A percentile compares a stretch with the other conserved stretches of the same genome.
Evolutionary conservation across 2,797 vertebrate genomes (phyloP).

Genomic region (Parauchenoglanis punctatus): DNA sequence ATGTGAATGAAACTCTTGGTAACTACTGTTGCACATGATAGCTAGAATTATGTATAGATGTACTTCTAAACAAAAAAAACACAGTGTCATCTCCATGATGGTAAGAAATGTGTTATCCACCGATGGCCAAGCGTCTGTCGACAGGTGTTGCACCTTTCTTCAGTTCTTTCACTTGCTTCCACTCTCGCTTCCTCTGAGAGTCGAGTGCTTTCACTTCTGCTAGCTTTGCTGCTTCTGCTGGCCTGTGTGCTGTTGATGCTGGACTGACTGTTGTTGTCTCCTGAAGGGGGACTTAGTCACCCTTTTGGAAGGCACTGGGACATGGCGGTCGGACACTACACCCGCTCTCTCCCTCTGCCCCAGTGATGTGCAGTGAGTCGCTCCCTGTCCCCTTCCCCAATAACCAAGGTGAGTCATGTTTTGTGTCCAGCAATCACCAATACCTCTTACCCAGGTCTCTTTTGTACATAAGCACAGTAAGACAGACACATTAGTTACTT

Average conservation of each 20-base stretch:
- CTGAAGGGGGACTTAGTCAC: conserved; percentile 73
- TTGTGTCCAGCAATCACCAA: not conserved
- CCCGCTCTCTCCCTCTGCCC: conserved; percentile 63
- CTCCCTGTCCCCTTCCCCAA: conserved; percentile 10
- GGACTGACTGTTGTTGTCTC: conserved; percentile 74
- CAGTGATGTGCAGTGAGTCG: not conserved
- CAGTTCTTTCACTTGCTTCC: conserved; percentile 9
- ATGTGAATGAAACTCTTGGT: not conserved
- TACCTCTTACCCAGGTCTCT: not conserved
- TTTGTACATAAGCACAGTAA: not conserved
- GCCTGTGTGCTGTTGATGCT: conserved; percentile 62
- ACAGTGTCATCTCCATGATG: not conserved
- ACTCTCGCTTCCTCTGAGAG: conserved; percentile 36
- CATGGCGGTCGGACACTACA: conserved; percentile 63
- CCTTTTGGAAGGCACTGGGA: conserved; percentile 68
- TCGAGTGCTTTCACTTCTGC: conserved; percentile 26
- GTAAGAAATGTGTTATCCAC: not conserved
- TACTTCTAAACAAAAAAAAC: not conserved
- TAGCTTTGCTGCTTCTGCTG: conserved; percentile 52
- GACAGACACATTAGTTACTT: not conserved
- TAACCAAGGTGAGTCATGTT: conserved; percentile 9
- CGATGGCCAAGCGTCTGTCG: not conserved
- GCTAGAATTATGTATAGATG: not conserved
- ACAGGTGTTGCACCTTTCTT: conserved; percentile 57
- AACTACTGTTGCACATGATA: not conserved